These are phyloP conservation scores for Formicarius rufipectus DNA, from an alignment of 2,113 vertebrate species.

Conservation along the genomic window DNA sequence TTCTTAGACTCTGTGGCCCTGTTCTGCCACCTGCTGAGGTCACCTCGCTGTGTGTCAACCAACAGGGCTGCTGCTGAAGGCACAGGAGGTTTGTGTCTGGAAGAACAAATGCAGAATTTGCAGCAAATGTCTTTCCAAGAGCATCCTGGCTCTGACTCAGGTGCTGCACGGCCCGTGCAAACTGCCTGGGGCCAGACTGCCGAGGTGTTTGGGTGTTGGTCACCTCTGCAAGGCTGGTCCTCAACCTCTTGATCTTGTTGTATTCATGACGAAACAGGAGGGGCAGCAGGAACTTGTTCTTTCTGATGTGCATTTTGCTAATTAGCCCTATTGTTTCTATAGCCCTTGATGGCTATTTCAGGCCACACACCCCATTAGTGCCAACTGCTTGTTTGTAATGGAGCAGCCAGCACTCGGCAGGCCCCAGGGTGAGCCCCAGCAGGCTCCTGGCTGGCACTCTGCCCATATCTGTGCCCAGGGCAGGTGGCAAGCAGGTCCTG, in stretches of 20 bases:
- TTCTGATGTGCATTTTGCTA: constrained; percentile 33
- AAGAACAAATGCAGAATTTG: background rate
- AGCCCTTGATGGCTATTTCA: background rate
- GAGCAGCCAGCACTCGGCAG: background rate
- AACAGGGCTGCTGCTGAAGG: background rate
- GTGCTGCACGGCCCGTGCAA: background rate
- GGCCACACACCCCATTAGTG: background rate
- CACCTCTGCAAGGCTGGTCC: background rate
- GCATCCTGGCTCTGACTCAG: background rate
- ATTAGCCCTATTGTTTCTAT: background rate
- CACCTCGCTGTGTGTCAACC: background rate
- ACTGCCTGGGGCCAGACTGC: background rate
- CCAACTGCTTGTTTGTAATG: background rate
- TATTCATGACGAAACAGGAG: constrained; percentile 8
- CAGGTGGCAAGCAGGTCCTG: background rate
- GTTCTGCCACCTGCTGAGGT: background rate
- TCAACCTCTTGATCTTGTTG: constrained; percentile 14
- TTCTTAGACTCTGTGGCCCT: background rate
- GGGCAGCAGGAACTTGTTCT: background rate
- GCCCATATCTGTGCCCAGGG: background rate
- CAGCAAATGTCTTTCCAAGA: background rate
- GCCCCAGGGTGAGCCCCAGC: background rate
- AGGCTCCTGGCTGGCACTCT: background rate
- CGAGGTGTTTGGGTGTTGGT: background rate
- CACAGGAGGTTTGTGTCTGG: background rate